Evolutionary conservation across 2,888 invertebrate genomes (phyloP).

Genomic region (Acrocera orbiculus): DNA sequence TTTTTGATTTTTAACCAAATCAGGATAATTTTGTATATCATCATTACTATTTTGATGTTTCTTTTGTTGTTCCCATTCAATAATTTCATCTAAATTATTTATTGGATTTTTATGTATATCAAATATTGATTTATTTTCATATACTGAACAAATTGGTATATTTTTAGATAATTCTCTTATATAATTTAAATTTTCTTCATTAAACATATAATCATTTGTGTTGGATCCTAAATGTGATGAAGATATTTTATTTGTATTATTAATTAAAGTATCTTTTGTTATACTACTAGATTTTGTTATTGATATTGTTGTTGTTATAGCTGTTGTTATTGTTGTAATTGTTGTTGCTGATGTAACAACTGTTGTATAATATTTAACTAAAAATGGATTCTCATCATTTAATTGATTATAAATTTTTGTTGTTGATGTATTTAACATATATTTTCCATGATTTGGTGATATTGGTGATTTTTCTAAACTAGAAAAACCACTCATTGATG

Average conservation of each 20-base stretch:
- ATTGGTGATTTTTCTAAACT: conserved; percentile 72
- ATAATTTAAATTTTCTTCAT: conserved; percentile 29
- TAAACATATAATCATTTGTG: conserved; percentile 20
- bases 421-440: conserved; percentile 2
- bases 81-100: conserved; percentile 18
- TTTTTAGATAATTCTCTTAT: conserved; percentile 30
- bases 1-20: conserved; percentile 11
- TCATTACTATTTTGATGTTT: not conserved
- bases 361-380: conserved; percentile 1
- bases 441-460: conserved; percentile 35
- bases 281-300: not conserved
- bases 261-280: not conserved
- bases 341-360: not conserved
- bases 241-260: not conserved
- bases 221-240: not conserved
- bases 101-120: conserved; percentile 17
- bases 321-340: not conserved
- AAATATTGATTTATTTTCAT: conserved; percentile 30
- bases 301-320: not conserved
- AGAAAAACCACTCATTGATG: conserved; percentile 76
- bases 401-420: conserved; percentile 6
- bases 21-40: conserved; percentile 11
- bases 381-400: conserved; percentile 6
- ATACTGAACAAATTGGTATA: conserved; percentile 29
- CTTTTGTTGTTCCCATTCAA: conserved; percentile 11